Evolutionary conservation across 2,797 vertebrate species (phyloP).

Genomic region (Acanthopagrus latus): DNA sequence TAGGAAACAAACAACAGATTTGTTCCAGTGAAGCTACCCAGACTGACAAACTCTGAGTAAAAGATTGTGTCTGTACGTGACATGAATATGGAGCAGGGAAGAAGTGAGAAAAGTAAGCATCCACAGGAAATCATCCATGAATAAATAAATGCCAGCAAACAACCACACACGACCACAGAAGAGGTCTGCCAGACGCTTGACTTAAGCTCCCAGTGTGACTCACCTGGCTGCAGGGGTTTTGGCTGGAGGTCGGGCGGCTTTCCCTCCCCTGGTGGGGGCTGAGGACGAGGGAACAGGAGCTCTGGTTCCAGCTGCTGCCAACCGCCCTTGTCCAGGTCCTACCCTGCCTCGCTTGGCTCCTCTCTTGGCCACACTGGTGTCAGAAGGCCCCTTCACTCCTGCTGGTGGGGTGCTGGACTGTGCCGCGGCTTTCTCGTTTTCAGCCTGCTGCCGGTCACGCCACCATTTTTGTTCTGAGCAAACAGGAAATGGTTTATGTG

Average conservation of each 20-base stretch:
- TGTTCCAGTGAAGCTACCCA: background rate
- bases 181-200: background rate
- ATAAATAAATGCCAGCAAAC: constrained; percentile 30
- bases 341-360: constrained; percentile 48
- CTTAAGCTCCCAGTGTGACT: constrained; percentile 32
- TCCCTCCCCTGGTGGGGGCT: constrained; percentile 46
- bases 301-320: constrained; percentile 47
- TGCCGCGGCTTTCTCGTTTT: constrained; percentile 43
- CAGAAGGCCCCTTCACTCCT: constrained; percentile 36
- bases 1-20: background rate
- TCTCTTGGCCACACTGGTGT: constrained; percentile 44
- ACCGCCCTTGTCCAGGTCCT: constrained; percentile 35
- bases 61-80: constrained; percentile 3
- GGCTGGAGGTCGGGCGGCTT: constrained; percentile 39
- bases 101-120: constrained; percentile 2
- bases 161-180: constrained; percentile 12
- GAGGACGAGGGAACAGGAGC: constrained; percentile 15
- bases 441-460: constrained; percentile 60
- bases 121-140: constrained; percentile 25
- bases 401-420: constrained; percentile 27
- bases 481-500: background rate
- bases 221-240: constrained; percentile 69
- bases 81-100: background rate
- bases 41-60: background rate
- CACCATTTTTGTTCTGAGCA: constrained; percentile 82